phyloP scores from a whole-genome alignment of 2,797 vertebrate species.

The Hylomyscus alleni region DNA sequence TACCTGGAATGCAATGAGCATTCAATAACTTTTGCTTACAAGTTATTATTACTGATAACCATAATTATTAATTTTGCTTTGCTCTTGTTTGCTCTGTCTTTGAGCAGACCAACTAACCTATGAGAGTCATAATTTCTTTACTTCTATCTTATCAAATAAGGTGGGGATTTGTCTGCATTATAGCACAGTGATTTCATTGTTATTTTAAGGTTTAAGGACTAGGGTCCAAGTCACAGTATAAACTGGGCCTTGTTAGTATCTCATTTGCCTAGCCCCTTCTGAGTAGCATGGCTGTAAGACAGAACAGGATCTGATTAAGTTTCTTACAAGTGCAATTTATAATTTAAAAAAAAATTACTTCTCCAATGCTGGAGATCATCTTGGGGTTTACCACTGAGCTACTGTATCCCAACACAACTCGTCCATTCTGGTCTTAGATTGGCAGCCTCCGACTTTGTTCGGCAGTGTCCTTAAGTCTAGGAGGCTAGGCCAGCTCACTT shows the following conservation, averaged over 20 bases:
- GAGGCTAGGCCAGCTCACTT: not conserved
- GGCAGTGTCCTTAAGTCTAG: not conserved
- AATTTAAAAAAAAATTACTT: not conserved
- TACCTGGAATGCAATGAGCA: not conserved
- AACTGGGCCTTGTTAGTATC: not conserved
- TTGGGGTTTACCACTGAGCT: not conserved
- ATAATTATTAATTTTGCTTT: constrained; percentile 17
- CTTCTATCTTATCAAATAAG: not conserved
- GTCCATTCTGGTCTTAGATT: not conserved
- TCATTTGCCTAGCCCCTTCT: not conserved
- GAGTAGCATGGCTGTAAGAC: not conserved
- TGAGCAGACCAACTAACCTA: constrained; percentile 17
- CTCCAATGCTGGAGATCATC: not conserved
- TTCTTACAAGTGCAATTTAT: constrained; percentile 30
- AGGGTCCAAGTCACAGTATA: constrained; percentile 2
- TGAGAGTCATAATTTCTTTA: constrained; percentile 24
- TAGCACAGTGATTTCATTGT: not conserved
- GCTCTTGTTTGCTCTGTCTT: constrained; percentile 46
- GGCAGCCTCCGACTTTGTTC: not conserved
- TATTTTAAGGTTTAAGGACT: not conserved
- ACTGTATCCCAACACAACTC: not conserved
- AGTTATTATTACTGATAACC: not conserved
- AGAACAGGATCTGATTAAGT: constrained; percentile 7
- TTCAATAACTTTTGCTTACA: constrained; percentile 6
- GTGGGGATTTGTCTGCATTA: not conserved